Percentiles rank a stretch among this genome's conserved stretches.
Conservation (phyloP, 2,113 vertebrate species). For the Gasterosteus nipponicus region DNA sequence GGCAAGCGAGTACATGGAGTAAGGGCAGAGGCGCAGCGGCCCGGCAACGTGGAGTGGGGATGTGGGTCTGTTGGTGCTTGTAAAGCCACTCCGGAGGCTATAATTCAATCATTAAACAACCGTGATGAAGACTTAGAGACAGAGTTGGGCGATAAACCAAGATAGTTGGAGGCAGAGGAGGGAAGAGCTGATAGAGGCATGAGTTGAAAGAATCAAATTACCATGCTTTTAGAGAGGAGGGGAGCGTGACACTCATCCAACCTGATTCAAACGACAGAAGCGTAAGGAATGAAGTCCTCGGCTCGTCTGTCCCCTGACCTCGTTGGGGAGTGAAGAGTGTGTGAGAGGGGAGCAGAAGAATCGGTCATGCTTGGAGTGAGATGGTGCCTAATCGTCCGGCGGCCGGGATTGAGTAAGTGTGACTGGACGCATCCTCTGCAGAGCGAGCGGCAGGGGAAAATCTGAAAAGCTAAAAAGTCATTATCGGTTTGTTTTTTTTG, state of each 20-base stretch:
- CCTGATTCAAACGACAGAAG: constrained; percentile 79
- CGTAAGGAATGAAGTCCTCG: constrained; percentile 75
- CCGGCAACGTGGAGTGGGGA: constrained; percentile 23
- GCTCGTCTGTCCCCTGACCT: constrained; percentile 71
- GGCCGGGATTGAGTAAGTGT: constrained; percentile 63
- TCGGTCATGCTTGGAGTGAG: constrained; percentile 76
- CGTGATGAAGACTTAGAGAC: constrained; percentile 57
- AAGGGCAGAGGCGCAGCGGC: constrained; percentile 39
- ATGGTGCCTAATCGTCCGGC: constrained; percentile 73
- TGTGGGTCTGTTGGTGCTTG: constrained; percentile 52
- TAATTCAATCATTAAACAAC: constrained; percentile 77
- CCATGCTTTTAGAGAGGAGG: constrained; percentile 60
- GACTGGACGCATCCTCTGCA: constrained; percentile 60
- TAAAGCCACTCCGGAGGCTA: constrained; percentile 61
- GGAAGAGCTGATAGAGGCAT: constrained; percentile 46
- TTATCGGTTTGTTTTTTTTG: constrained; percentile 55
- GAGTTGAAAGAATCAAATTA: constrained; percentile 73
- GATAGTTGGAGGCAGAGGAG: constrained; percentile 51
- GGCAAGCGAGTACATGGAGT: constrained; percentile 33
- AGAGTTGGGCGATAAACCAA: constrained; percentile 46
- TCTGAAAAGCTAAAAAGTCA: constrained; percentile 72
- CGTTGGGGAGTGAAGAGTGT: constrained; percentile 39
- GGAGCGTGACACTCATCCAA: constrained; percentile 75
- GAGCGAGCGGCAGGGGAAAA: constrained; percentile 42
- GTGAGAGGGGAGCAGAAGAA: constrained; percentile 60